Evolutionary conservation across 2,797 vertebrate species (phyloP).

Genomic region (Phyllotis vaccarum): DNA sequence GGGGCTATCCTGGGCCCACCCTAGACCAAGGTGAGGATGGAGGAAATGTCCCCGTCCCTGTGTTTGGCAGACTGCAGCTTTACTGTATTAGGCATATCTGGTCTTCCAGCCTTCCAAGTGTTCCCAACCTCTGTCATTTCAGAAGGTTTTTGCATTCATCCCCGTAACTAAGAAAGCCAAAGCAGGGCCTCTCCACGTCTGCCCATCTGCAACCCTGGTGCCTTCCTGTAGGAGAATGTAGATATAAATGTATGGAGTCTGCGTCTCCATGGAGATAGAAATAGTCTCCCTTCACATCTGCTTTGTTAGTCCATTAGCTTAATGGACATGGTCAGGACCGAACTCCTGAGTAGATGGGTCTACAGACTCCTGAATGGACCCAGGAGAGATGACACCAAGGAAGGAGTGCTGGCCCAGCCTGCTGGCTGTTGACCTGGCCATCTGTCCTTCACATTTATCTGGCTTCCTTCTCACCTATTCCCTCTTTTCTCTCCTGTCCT

Average conservation of each 20-base stretch:
- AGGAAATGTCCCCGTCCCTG: fast-evolving
- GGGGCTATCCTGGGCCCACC: not conserved
- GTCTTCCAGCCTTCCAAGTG: not conserved
- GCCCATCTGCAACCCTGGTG: too few relatives aligned
- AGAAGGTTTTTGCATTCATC: constrained; percentile 11
- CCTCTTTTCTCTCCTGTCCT: not conserved
- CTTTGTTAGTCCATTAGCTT: not conserved
- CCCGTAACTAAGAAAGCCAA: not conserved
- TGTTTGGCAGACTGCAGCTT: not conserved
- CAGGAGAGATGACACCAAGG: not conserved
- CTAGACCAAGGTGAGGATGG: not conserved
- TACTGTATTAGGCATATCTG: not conserved
- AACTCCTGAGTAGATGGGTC: not conserved
- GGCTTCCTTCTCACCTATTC: not conserved
- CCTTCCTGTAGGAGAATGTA: not conserved
- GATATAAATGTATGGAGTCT: not conserved
- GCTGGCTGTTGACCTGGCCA: not conserved
- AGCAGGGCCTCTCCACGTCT: not conserved
- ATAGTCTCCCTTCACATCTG: too few relatives aligned
- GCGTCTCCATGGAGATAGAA: not conserved
- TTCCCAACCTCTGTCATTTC: not conserved
- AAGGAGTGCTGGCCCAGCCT: not conserved
- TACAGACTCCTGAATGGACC: not conserved
- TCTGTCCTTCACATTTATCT: constrained; percentile 19
- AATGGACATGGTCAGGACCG: not conserved